Percentiles rank a stretch among this genome's conserved stretches.
phyloP scores from a whole-genome alignment of 2,888 invertebrate genomes.

The Sphaeridia pumilis region DNA sequence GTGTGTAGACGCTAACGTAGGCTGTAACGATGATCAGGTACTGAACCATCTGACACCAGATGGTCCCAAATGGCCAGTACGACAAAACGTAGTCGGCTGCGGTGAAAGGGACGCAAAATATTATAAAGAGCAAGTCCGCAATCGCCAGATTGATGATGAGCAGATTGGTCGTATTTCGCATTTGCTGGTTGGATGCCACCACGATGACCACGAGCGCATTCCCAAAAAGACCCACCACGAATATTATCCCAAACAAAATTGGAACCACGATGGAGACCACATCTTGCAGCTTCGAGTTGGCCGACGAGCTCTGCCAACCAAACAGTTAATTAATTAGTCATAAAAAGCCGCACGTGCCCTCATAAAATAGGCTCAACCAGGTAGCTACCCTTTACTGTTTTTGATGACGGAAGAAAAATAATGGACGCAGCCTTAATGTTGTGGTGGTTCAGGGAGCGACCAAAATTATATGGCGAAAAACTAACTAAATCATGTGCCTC shows the following conservation, averaged over 20 bases:
- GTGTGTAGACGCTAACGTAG: slow-evolving; percentile 83
- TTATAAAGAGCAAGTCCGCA: slow-evolving; percentile 80
- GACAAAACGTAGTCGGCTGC: slow-evolving; percentile 78
- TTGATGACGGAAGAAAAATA: too few relatives aligned
- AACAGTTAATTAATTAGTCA: neutral
- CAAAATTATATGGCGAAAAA: too few relatives aligned
- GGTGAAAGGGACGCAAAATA: slow-evolving; percentile 89
- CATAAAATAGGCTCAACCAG: neutral
- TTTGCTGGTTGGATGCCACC: slow-evolving; percentile 74
- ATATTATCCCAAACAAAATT: slow-evolving; percentile 72
- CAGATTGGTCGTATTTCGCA: slow-evolving; percentile 86
- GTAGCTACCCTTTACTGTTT: too few relatives aligned
- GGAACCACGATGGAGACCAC: slow-evolving; percentile 63
- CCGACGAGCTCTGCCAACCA: slow-evolving; percentile 5
- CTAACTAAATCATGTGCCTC: too few relatives aligned
- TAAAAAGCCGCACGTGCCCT: neutral
- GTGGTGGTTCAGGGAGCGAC: too few relatives aligned
- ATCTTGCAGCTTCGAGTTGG: slow-evolving; percentile 41
- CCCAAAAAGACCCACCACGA: slow-evolving; percentile 72
- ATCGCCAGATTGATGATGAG: slow-evolving; percentile 80
- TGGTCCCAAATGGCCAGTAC: slow-evolving; percentile 81
- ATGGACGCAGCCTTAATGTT: too few relatives aligned
- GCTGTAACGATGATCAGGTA: slow-evolving; percentile 86
- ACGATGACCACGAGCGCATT: slow-evolving; percentile 80
- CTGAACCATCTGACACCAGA: slow-evolving; percentile 79